Conservation (phyloP, 2,888 invertebrate species). For the Cephonodes hylas region DNA sequence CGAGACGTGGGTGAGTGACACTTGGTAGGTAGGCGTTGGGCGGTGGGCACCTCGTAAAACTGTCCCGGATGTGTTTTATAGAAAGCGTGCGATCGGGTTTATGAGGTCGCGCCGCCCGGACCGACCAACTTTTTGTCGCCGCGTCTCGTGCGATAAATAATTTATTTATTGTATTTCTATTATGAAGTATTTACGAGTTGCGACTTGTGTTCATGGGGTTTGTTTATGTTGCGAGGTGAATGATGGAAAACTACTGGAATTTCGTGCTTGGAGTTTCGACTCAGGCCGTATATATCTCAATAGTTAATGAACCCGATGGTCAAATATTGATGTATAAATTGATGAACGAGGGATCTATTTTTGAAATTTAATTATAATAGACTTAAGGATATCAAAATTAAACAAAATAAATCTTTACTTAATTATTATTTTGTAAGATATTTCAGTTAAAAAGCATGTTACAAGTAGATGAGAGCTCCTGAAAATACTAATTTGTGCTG, state of each 20-base stretch:
- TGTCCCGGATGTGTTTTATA: slow-evolving; percentile 8
- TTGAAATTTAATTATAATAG: no score
- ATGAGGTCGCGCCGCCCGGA: background rate
- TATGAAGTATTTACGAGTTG: background rate
- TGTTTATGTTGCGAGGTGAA: background rate
- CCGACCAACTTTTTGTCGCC: background rate
- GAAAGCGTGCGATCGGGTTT: background rate
- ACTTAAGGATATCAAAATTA: no score
- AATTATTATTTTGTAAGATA: no score
- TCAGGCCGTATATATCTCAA: no score
- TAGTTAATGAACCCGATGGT: no score
- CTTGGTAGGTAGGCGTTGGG: background rate
- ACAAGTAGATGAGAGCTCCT: no score
- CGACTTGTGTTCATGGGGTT: background rate
- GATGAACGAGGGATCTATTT: no score
- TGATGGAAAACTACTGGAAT: background rate
- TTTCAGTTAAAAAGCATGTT: no score
- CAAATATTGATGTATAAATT: no score
- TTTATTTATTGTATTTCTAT: slow-evolving; percentile 10
- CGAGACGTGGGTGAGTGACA: background rate
- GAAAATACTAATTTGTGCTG: no score
- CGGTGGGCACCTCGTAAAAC: slow-evolving; percentile 5
- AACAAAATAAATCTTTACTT: no score
- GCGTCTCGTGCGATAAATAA: background rate
- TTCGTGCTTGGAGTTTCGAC: no score